Evolutionary conservation across 2,888 invertebrate species (phyloP), one percentile per base, ranked within the genome.

Genomic region (Trichopria drosophilae): DNA sequence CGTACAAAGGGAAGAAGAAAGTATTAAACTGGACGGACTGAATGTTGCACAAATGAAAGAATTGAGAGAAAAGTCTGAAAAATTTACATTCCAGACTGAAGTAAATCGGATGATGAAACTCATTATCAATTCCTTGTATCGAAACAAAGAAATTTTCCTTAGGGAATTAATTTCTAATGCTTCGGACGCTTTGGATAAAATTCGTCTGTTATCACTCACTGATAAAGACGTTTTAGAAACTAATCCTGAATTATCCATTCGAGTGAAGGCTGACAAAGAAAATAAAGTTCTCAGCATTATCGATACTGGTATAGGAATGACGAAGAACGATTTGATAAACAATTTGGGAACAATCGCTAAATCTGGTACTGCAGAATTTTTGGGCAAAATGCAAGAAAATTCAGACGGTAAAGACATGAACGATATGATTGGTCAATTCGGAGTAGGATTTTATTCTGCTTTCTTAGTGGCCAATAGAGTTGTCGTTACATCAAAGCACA

Each of bases 81-180:
- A 90, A 74, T 89, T 85, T 72, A 83, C 85, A 19, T 98, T 97
- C 81, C 93, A 99, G 80, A 96, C 99, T 1, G 99, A 99, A 80
- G 99, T 99, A 31, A 96, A 96, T 79, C 89, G 98, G 51, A 97
- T 99, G 96, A 99, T 99, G 99, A 99, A 99, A 78, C 84, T 99
- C 52, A 99, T 99, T 77, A 99, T 99, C 75, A 99, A 99, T 80
- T 99, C 99, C 6, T 81, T 99, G 6, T 99, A 99, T 79, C 85
- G 95, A 66, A 99, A 99, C 78, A 99, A 99, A 79, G 99, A 99
- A 85, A 97, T 98, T 65, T 98, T 95, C 85, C 80, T 98, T 54
- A 84, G 99, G 69, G 99, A 99, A 79, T 80, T 99, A 75, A 99
- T 99, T 70, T 99, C 98, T 1, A 99, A 99, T 79, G 98, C 95